These are phyloP conservation scores for Rhysida immarginata DNA, from an alignment of 1,140 invertebrate genomes.

Conservation along the genomic window DNA sequence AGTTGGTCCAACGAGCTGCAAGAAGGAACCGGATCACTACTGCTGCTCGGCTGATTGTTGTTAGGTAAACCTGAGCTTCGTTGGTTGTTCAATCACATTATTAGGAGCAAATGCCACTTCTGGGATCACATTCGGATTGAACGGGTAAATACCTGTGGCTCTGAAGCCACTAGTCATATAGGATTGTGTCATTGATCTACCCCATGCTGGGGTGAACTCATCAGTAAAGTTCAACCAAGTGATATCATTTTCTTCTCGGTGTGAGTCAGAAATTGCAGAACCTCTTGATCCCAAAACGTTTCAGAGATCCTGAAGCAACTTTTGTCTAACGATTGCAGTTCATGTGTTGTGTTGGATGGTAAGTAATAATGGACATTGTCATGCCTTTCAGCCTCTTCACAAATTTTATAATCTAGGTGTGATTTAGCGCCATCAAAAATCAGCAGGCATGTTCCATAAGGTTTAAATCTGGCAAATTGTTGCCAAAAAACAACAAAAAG, in stretches of 20 bases:
- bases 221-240: neutral
- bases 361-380: slow-evolving; percentile 25
- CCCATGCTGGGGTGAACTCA: neutral
- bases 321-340: slow-evolving; percentile 29
- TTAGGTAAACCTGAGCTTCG: no score
- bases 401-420: slow-evolving; percentile 14
- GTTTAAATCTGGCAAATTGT: slow-evolving; percentile 23
- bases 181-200: no score
- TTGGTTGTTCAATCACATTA: no score
- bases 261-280: slow-evolving; percentile 14
- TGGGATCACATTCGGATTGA: no score
- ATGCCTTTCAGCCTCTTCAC: slow-evolving; percentile 22
- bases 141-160: no score
- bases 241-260: neutral
- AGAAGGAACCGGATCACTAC: no score
- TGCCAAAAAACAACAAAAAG: slow-evolving; percentile 19
- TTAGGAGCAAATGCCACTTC: no score
- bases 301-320: slow-evolving; percentile 24
- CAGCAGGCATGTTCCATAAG: slow-evolving; percentile 20
- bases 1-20: no score
- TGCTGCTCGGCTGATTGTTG: no score
- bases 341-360: slow-evolving; percentile 26
- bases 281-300: slow-evolving; percentile 26
- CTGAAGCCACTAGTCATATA: no score
- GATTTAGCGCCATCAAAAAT: slow-evolving; percentile 31